These are phyloP conservation scores for Caerostris darwini DNA, from an alignment of 1,140 invertebrate species.

Conservation along the genomic window DNA sequence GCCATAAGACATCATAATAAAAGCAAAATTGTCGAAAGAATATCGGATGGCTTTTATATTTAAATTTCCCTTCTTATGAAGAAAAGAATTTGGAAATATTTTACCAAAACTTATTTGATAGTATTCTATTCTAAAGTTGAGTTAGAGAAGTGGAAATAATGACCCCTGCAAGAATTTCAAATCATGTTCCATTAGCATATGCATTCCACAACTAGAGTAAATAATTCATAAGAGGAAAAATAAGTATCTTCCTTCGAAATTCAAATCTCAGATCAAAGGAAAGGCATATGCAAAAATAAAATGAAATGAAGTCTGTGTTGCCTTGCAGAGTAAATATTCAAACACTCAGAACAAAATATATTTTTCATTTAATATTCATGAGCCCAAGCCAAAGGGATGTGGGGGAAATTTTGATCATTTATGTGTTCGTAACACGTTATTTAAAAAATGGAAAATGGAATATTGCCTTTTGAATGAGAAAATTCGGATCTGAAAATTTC, in stretches of 20 bases:
- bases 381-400: not conserved
- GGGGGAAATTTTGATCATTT: not conserved
- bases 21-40: not conserved
- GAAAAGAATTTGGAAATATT: not conserved
- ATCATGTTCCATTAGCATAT: not conserved
- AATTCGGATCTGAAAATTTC: not conserved
- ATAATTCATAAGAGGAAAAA: not conserved
- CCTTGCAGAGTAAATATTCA: slow-evolving; percentile 10
- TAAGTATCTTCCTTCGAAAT: not conserved
- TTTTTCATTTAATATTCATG: slow-evolving; percentile 8
- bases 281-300: not conserved
- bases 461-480: not conserved
- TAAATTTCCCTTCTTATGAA: not conserved
- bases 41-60: not conserved
- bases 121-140: not conserved
- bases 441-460: not conserved
- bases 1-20: not conserved
- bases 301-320: not conserved
- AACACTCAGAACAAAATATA: slow-evolving; percentile 22
- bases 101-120: not conserved
- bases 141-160: not conserved
- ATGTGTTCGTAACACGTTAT: slow-evolving; percentile 1
- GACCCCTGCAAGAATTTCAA: not conserved
- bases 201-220: not conserved
- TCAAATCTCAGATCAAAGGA: slow-evolving; percentile 30